Conservation (phyloP, 2,888 invertebrate species). For the Ypsolopha scabrella region DNA sequence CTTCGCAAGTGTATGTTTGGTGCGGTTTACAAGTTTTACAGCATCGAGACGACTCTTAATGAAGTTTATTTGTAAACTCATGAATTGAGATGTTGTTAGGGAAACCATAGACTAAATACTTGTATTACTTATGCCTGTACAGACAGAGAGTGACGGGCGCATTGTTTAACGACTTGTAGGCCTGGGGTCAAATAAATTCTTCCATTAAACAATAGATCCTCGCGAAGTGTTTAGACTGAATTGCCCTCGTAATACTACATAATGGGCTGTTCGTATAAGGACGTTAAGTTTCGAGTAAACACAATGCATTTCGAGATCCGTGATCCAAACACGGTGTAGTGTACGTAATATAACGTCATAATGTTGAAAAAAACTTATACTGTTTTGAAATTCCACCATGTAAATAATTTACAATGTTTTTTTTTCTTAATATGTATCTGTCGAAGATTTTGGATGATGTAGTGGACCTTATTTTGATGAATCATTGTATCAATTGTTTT, state of each 20-base stretch:
- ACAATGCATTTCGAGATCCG: neutral
- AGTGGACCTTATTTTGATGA: too few species aligned
- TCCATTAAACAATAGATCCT: slow-evolving; percentile 28
- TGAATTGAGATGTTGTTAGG: slow-evolving; percentile 1
- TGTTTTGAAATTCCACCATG: too few species aligned
- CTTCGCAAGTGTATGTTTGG: neutral
- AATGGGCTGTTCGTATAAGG: slow-evolving; percentile 31
- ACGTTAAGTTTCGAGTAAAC: slow-evolving; percentile 13
- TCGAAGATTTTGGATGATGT: too few species aligned
- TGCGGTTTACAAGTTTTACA: neutral
- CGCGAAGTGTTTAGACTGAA: slow-evolving; percentile 35
- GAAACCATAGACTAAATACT: too few species aligned
- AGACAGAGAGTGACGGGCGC: slow-evolving; percentile 26
- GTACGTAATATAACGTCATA: neutral
- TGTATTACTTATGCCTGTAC: too few species aligned
- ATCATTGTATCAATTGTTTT: too few species aligned
- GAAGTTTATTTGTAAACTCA: neutral
- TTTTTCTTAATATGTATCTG: too few species aligned
- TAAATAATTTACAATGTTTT: too few species aligned
- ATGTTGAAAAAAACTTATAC: too few species aligned
- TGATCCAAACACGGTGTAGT: too few species aligned
- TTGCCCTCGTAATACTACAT: slow-evolving; percentile 29
- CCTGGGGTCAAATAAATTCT: slow-evolving; percentile 32
- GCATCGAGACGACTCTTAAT: neutral
- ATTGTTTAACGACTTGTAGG: slow-evolving; percentile 9